Evolutionary conservation across 2,888 invertebrate genomes (phyloP).

Genomic region (Desoria tigrina): DNA sequence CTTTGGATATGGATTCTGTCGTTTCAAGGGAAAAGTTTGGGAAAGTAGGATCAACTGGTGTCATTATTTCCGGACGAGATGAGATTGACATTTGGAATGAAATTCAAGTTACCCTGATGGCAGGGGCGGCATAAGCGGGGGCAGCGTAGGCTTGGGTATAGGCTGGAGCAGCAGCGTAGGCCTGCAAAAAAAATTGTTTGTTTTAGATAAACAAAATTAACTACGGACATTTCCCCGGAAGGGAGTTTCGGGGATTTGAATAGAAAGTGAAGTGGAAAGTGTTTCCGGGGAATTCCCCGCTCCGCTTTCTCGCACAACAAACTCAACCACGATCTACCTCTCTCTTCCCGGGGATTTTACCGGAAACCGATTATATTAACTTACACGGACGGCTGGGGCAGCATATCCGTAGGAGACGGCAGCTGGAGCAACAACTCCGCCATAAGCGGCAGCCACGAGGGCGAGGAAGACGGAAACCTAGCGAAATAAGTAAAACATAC

Average conservation of each 20-base stretch:
- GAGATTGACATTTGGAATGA: too few relatives aligned
- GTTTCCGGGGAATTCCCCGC: neutral
- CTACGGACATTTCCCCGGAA: too few relatives aligned
- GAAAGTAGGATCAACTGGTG: too few relatives aligned
- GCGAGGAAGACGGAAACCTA: constrained; percentile 29
- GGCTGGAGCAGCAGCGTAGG: constrained; percentile 11
- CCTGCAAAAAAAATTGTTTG: neutral
- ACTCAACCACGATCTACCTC: too few relatives aligned
- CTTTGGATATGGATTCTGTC: too few relatives aligned
- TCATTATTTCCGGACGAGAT: too few relatives aligned
- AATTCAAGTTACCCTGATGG: constrained; percentile 1
- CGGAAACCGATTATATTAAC: neutral
- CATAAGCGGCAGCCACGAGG: constrained; percentile 34
- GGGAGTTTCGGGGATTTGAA: neutral
- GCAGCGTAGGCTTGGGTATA: neutral
- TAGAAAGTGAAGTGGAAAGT: neutral
- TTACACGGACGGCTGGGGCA: constrained; percentile 19
- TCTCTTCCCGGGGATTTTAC: too few relatives aligned
- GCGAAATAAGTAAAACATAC: neutral
- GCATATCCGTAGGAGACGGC: constrained; percentile 17
- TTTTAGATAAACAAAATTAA: neutral
- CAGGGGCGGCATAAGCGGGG: constrained; percentile 5
- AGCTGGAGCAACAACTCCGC: constrained; percentile 25
- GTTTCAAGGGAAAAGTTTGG: too few relatives aligned
- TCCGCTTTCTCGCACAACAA: too few relatives aligned